Conservation (phyloP, 2,888 invertebrate genomes). For the Gisinianus flammeolus region DNA sequence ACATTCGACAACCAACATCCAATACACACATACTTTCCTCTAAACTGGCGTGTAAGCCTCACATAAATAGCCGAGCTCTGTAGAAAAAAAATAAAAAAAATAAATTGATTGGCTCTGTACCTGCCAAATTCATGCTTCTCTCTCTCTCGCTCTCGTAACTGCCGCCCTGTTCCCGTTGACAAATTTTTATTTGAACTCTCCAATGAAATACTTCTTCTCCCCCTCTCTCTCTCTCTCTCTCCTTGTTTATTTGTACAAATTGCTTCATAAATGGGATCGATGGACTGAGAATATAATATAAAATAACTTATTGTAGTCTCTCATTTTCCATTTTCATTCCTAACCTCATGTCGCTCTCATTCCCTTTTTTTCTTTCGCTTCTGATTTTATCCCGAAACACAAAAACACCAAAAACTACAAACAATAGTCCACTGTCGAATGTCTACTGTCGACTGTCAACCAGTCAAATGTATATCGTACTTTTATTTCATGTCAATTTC, state of each 20-base stretch:
- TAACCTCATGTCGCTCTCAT: not conserved
- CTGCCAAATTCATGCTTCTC: conserved; percentile 18
- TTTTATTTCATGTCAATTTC: no score
- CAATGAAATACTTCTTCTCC: not conserved
- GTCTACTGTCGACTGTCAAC: no score
- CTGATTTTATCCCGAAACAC: not conserved
- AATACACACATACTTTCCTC: not conserved
- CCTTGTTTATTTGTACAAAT: conserved; percentile 1
- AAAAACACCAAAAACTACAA: not conserved
- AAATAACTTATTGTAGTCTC: no score
- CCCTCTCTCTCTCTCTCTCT: not conserved
- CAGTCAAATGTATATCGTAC: no score
- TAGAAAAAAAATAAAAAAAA: conserved; percentile 18
- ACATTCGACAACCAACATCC: not conserved
- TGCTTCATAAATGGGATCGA: conserved; percentile 12
- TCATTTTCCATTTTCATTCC: no score
- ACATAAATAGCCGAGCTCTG: conserved; percentile 11
- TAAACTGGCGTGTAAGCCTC: not conserved
- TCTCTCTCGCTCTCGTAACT: not conserved
- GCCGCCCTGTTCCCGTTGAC: not conserved
- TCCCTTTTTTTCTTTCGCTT: not conserved
- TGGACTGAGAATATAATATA: no score
- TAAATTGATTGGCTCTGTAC: conserved; percentile 21
- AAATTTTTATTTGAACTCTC: conserved; percentile 24
- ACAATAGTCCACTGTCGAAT: no score